Percentiles rank a stretch among this genome's conserved stretches.
Evolutionary conservation across 2,113 vertebrate species (phyloP).

Genomic region (Malurus melanocephalus): DNA sequence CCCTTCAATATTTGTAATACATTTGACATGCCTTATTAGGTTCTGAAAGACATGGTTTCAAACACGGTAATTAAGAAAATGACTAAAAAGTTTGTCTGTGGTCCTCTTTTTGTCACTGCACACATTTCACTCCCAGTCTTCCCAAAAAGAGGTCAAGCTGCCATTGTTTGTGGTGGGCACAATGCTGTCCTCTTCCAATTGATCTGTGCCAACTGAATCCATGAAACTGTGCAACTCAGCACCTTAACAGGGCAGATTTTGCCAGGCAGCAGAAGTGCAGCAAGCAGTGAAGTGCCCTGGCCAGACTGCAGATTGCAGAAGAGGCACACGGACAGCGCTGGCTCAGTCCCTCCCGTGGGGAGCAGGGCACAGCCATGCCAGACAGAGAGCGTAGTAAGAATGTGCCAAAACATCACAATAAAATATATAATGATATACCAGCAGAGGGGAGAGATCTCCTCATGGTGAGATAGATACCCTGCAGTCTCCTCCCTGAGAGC

Average conservation of each 20-base stretch:
- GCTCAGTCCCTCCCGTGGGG: rapidly evolving
- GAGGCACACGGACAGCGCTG: background rate
- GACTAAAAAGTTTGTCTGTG: background rate
- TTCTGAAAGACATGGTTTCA: background rate
- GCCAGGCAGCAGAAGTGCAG: background rate
- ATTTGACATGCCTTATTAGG: rapidly evolving
- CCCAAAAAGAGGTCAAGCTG: background rate
- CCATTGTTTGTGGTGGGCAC: rapidly evolving
- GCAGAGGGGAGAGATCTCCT: background rate
- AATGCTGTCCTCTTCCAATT: background rate
- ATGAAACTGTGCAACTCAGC: background rate
- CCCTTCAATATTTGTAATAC: background rate
- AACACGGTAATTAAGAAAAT: background rate
- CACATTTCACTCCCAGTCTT: background rate
- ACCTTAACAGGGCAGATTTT: background rate
- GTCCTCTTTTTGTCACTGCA: background rate
- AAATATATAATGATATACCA: background rate
- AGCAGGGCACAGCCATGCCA: background rate
- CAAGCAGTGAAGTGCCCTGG: background rate
- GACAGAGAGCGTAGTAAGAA: background rate
- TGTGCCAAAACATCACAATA: background rate
- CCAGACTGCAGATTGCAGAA: background rate
- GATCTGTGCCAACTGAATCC: background rate
- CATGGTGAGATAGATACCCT: background rate
- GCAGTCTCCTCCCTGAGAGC: background rate